phyloP scores from a whole-genome alignment of 30 jellyfish, hydroid and myxozoan species.

The Mastigias papua region DNA sequence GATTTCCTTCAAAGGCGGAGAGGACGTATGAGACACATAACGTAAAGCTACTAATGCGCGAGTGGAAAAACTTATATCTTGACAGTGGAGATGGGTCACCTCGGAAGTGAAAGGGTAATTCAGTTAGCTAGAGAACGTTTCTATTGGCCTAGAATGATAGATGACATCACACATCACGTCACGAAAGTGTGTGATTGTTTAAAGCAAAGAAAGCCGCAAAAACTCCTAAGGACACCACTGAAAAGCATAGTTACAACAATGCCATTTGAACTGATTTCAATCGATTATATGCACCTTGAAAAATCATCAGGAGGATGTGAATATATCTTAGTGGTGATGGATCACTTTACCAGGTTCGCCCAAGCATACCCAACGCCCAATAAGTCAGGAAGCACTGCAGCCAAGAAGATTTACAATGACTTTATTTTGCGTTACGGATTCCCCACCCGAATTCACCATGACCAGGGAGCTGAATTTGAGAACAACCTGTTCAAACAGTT shows the following conservation, averaged over 20 bases:
- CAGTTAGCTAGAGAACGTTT: conserved; percentile 12
- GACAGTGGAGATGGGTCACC: conserved; percentile 25
- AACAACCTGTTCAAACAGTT: conserved; percentile 40
- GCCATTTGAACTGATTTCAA: conserved; percentile 51
- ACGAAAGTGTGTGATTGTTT: neutral
- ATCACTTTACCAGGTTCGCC: conserved; percentile 58
- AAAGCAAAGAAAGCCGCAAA: neutral
- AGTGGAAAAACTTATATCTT: neutral
- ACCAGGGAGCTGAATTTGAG: conserved; percentile 70
- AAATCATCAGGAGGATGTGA: conserved; percentile 63
- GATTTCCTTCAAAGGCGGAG: neutral
- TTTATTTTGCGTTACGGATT: conserved; percentile 36
- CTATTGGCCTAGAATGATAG: neutral
- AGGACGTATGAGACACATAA: conserved; percentile 4
- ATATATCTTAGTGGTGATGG: conserved; percentile 45
- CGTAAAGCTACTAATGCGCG: conserved; percentile 3
- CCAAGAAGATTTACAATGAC: conserved; percentile 38
- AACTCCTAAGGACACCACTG: neutral
- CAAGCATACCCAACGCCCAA: conserved; percentile 54
- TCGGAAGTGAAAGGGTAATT: conserved; percentile 38
- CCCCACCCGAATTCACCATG: conserved; percentile 69
- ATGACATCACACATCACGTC: conserved; percentile 7
- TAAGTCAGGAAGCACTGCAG: conserved; percentile 52
- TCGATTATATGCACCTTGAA: conserved; percentile 59
- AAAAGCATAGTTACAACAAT: neutral